Percentiles rank a stretch among this genome's conserved stretches.
phyloP scores from a whole-genome alignment of 2,888 invertebrate genomes.

The Anagyrus pseudococci region DNA sequence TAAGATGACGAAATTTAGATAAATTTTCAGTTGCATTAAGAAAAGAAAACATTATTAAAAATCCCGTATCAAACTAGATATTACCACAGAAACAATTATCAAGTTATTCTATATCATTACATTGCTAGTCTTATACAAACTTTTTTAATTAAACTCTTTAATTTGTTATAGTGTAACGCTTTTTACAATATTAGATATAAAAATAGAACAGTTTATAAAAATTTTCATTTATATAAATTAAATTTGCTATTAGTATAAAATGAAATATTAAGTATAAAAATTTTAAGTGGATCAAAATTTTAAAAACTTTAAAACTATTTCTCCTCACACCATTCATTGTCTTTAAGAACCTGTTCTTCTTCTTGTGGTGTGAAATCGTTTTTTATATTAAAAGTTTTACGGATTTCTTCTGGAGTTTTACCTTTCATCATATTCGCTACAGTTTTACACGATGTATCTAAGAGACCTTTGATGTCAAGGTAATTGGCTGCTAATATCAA shows the following conservation, averaged over 20 bases:
- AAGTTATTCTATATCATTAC: too few relatives aligned
- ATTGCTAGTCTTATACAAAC: conserved; percentile 21
- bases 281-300: background rate
- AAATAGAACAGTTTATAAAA: conserved; percentile 24
- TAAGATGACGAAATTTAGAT: too few relatives aligned
- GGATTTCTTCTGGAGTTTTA: conserved; percentile 96
- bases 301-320: conserved; percentile 64
- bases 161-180: conserved; percentile 19
- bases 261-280: too few relatives aligned
- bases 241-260: too few relatives aligned
- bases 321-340: conserved; percentile 94
- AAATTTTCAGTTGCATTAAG: too few relatives aligned
- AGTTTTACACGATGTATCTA: conserved; percentile 98
- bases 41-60: too few relatives aligned
- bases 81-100: too few relatives aligned
- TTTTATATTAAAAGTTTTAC: conserved; percentile 96
- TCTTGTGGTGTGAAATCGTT: conserved; percentile 96
- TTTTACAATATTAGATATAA: conserved; percentile 23
- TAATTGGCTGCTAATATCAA: conserved; percentile 97
- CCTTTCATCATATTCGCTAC: conserved; percentile 99
- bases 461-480: conserved; percentile 90
- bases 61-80: too few relatives aligned
- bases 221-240: conserved; percentile 8
- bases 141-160: conserved; percentile 23
- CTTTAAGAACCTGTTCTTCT: conserved; percentile 97